Conservation (phyloP, 2,113 vertebrate species). For the Nannospalax galili region DNA sequence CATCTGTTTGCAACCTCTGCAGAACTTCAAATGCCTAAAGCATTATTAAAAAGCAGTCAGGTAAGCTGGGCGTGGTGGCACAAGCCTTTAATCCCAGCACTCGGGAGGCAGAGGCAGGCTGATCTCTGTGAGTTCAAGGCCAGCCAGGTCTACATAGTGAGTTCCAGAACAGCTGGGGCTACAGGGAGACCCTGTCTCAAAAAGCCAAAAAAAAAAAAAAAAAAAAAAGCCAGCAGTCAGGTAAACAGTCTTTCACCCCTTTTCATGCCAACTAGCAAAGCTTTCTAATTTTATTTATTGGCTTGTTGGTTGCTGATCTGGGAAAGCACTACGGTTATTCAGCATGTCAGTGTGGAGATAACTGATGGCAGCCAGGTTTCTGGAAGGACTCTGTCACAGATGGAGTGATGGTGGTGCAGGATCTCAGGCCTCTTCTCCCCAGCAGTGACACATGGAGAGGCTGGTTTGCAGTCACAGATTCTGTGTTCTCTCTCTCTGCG, state of each 20-base stretch:
- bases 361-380: not conserved
- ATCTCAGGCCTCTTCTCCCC: accelerated
- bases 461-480: conserved; percentile 37
- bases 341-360: not conserved
- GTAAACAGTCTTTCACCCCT: not conserved
- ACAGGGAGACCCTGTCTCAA: too few relatives aligned
- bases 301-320: not conserved
- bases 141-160: too few relatives aligned
- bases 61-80: too few relatives aligned
- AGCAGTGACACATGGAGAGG: not conserved
- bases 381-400: not conserved
- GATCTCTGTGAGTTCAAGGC: too few relatives aligned
- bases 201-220: too few relatives aligned
- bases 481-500: not conserved
- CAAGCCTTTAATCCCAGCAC: too few relatives aligned
- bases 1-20: not conserved
- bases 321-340: not conserved
- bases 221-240: too few relatives aligned
- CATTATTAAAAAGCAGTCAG: not conserved
- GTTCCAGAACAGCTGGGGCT: too few relatives aligned
- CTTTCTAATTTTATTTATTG: not conserved
- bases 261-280: not conserved
- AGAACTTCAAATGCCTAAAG: not conserved
- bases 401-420: conserved; percentile 13
- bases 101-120: too few relatives aligned